Evolutionary conservation across 2,113 vertebrate species (phyloP).

Genomic region (Athene noctua): DNA sequence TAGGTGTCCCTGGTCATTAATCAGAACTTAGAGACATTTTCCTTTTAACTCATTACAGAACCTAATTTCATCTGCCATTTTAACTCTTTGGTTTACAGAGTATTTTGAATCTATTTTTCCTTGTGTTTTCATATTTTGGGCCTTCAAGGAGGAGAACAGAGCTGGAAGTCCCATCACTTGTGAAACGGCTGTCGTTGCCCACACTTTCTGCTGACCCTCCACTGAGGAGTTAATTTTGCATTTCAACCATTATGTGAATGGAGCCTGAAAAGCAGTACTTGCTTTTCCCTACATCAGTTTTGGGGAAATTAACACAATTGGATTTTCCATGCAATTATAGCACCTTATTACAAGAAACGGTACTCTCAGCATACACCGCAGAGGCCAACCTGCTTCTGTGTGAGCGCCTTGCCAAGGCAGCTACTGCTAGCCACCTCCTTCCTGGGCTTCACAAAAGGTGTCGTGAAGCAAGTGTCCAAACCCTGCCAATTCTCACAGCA

Average conservation of each 20-base stretch:
- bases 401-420: slow-evolving; percentile 41
- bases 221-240: neutral
- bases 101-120: neutral
- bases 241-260: neutral
- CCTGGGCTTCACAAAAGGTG: slow-evolving; percentile 9
- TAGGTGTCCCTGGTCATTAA: slow-evolving; percentile 75
- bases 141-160: neutral
- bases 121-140: neutral
- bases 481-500: slow-evolving; percentile 22
- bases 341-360: neutral
- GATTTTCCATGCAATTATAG: neutral
- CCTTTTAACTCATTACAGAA: slow-evolving; percentile 70
- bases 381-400: neutral
- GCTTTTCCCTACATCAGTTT: neutral
- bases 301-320: neutral
- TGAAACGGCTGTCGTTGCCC: neutral
- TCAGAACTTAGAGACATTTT: slow-evolving; percentile 68
- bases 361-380: neutral
- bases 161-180: neutral
- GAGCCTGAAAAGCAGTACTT: neutral
- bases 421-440: slow-evolving; percentile 6
- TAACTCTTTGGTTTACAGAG: slow-evolving; percentile 22
- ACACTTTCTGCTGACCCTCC: neutral
- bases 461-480: slow-evolving; percentile 37
- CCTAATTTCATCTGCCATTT: neutral